A percentile compares a stretch with the other conserved stretches of the same genome.
Conservation (phyloP, 1,140 invertebrate species). For the Procambarus virginalis region DNA sequence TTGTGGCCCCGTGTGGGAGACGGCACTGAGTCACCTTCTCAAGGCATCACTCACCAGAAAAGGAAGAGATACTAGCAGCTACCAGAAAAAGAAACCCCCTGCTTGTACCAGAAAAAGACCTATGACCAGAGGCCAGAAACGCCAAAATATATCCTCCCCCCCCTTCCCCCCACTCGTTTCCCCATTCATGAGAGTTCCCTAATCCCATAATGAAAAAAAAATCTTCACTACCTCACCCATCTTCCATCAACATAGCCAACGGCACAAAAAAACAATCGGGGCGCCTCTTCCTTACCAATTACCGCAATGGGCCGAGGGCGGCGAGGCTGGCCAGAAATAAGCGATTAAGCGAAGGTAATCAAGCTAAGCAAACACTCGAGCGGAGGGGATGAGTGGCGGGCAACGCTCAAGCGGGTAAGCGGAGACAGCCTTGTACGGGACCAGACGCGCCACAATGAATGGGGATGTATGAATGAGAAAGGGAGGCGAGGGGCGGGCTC, state of each 20-base stretch:
- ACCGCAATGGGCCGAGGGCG: not conserved
- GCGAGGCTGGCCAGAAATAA: not conserved
- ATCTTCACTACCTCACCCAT: not conserved
- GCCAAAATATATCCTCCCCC: too few relatives aligned
- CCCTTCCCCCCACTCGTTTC: not conserved
- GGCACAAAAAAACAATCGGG: too few relatives aligned
- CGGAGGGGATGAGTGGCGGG: not conserved
- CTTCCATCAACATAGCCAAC: too few relatives aligned
- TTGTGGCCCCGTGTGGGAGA: too few relatives aligned
- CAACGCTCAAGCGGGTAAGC: not conserved
- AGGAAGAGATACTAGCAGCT: too few relatives aligned
- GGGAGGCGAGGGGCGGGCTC: not conserved
- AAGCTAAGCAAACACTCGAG: not conserved
- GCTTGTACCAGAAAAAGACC: too few relatives aligned
- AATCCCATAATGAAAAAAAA: too few relatives aligned
- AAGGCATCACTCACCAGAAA: too few relatives aligned
- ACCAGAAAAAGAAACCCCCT: too few relatives aligned
- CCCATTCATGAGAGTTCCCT: too few relatives aligned
- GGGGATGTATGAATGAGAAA: not conserved
- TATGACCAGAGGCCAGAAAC: too few relatives aligned
- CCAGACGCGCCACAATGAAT: not conserved
- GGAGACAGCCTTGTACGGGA: not conserved
- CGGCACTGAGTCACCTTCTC: too few relatives aligned
- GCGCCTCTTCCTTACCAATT: not conserved
- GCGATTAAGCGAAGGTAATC: not conserved